Percentiles rank a stretch among this genome's conserved stretches.
Conservation (phyloP, 1,140 invertebrate genomes). For the Chironomus striatipennis region DNA sequence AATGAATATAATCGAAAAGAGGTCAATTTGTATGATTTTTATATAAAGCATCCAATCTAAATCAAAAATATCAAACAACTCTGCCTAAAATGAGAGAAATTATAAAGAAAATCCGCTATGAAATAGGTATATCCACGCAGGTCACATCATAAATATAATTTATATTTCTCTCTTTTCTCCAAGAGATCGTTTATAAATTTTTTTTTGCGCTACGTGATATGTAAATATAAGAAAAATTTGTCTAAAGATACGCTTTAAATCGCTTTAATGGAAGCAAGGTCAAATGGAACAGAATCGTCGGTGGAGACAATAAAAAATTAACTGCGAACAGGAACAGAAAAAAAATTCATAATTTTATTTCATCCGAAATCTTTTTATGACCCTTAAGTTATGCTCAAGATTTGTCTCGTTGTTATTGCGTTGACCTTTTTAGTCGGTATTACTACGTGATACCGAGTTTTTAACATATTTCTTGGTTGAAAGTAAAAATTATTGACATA, state of each 20-base stretch:
- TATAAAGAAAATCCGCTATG: neutral
- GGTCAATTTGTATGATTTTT: too few species aligned
- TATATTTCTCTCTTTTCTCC: neutral
- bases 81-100: neutral
- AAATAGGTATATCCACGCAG: neutral
- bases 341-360: conserved; percentile 15
- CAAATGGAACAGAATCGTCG: neutral
- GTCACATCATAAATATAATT: conserved; percentile 8
- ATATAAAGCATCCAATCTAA: too few species aligned
- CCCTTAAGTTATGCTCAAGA: neutral
- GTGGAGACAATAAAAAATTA: neutral
- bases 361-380: conserved; percentile 5
- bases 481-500: too few species aligned
- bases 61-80: too few species aligned
- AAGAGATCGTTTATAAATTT: neutral
- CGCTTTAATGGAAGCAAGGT: neutral
- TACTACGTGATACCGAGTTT: too few species aligned
- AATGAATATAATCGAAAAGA: too few species aligned
- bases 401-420: neutral
- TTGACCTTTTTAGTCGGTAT: neutral
- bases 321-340: neutral
- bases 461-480: too few species aligned
- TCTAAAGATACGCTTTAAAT: neutral
- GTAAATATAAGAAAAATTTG: neutral
- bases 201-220: neutral